Evolutionary conservation across 2,113 vertebrate species (phyloP), one percentile per base, ranked within the genome.

Genomic region (Indri indri): DNA sequence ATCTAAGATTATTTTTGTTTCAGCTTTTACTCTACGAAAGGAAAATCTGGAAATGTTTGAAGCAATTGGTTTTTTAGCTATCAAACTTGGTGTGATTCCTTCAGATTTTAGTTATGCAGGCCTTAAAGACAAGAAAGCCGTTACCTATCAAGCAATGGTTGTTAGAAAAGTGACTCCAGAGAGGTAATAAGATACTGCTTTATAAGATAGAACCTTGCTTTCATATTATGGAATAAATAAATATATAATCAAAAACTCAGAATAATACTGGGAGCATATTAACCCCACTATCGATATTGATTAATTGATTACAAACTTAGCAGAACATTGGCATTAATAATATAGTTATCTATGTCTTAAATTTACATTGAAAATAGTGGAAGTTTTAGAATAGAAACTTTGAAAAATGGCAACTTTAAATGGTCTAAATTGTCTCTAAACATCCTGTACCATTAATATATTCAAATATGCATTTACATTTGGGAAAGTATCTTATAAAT

Each of bases 31-130:
- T 17, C 98, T 99, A 96, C 98, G 98, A 91, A 99, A 99, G 98
- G 99, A 99, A 98, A 99, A 99, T 95, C 97, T 99, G 96, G 99
- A 99, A 98, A 99, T 99, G 17, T 98, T 99, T 87, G 99, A 99
- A 98, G 99, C 99, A 77, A 98, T 99, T 32, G 98, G 99, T 86
- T 98, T 99, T 97, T 98, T 99, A 99, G 99, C 99, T 34, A 96
- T 99, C 82, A 98, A 98, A 70, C 99, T 99, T 63, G 99, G 99
- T 10, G 98, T 99, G 30, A 98, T 99, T 87, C 99, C 99, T 34
- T 99, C 99, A 20, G 99, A 99, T 98, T 99, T 99, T 98, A 99
- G 99, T 98, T 99, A 99, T 11, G 99, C 99, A 32, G 99, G 99
- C 84, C 99, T 99, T 97, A 99, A 99, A 98, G 99, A 99, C 93